These are phyloP conservation scores for Acinonyx jubatus DNA, from an alignment of 2,113 vertebrate species.

Conservation along the genomic window DNA sequence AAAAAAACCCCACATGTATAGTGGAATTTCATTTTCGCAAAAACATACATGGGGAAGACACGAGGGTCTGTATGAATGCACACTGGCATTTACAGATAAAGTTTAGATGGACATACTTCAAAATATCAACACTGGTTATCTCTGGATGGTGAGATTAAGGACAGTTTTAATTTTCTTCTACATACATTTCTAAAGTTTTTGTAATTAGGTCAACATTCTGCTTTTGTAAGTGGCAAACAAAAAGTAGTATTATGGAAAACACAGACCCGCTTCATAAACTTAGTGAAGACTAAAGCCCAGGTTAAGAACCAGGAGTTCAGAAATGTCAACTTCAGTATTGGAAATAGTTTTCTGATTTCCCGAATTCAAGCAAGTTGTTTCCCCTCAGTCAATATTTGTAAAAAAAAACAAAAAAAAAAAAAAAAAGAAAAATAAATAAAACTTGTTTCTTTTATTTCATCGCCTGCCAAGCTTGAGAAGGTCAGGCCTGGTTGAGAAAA, in stretches of 20 bases:
- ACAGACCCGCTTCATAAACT: background rate
- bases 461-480: background rate
- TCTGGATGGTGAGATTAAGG: background rate
- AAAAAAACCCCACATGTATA: background rate
- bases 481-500: background rate
- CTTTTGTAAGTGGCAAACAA: background rate
- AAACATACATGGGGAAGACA: background rate
- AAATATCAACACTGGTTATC: background rate
- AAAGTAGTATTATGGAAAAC: background rate
- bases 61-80: background rate
- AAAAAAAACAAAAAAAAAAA: background rate
- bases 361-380: conserved; percentile 23
- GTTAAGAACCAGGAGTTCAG: background rate
- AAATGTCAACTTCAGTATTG: background rate
- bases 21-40: conserved; percentile 17
- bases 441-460: background rate
- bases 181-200: background rate
- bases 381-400: background rate
- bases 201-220: background rate
- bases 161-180: background rate
- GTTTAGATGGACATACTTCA: background rate
- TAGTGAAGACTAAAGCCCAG: background rate
- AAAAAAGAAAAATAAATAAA: background rate
- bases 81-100: background rate
- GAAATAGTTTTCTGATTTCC: conserved; percentile 1